Evolutionary conservation across 2,113 vertebrate species (phyloP).

Genomic region (Dissostichus mawsoni): DNA sequence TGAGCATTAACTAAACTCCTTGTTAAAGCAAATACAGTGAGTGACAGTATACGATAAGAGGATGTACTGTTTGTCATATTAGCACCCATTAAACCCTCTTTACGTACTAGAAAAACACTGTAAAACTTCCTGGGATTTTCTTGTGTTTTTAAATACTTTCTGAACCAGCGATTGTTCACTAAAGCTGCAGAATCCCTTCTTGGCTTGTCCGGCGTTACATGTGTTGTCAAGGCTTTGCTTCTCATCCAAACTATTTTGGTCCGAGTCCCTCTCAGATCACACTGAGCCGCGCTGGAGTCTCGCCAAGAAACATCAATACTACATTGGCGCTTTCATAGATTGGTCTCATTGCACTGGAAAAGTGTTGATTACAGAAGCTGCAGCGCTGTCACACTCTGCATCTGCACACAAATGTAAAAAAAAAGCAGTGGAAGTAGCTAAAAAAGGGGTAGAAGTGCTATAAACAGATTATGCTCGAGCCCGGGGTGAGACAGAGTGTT

Average conservation of each 20-base stretch:
- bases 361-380: conserved; percentile 29
- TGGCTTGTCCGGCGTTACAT: conserved; percentile 25
- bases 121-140: conserved; percentile 7
- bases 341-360: conserved; percentile 44
- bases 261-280: conserved; percentile 36
- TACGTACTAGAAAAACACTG: conserved; percentile 20
- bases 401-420: neutral
- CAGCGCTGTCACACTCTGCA: conserved; percentile 3
- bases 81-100: conserved; percentile 3
- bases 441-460: too few relatives aligned
- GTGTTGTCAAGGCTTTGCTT: conserved; percentile 42
- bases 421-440: too few relatives aligned
- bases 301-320: conserved; percentile 53
- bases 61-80: conserved; percentile 23
- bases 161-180: conserved; percentile 31
- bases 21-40: neutral
- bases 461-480: conserved; percentile 47
- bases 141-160: conserved; percentile 30
- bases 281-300: conserved; percentile 33
- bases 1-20: neutral
- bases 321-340: conserved; percentile 44
- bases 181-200: conserved; percentile 37
- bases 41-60: neutral
- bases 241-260: conserved; percentile 31
- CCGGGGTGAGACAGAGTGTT: conserved; percentile 39